These are phyloP conservation scores for Macrosoma leucophasiata DNA, from an alignment of 2,888 invertebrate genomes.

Conservation along the genomic window DNA sequence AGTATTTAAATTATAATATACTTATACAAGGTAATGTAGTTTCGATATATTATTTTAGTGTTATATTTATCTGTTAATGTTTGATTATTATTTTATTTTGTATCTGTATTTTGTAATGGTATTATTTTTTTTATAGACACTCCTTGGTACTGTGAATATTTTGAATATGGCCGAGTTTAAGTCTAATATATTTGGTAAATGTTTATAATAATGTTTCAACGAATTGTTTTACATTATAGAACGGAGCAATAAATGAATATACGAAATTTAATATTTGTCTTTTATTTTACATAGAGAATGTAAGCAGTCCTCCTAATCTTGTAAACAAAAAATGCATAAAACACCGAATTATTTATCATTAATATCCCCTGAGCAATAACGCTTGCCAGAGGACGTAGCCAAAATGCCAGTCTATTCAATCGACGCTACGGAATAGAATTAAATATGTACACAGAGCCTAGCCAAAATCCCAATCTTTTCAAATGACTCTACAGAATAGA, in stretches of 20 bases:
- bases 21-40: constrained; percentile 36
- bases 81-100: constrained; percentile 42
- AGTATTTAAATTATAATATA: constrained; percentile 66
- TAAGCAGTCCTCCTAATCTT: no score
- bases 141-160: constrained; percentile 48
- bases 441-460: no score
- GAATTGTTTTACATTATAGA: constrained; percentile 67
- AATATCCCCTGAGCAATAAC: no score
- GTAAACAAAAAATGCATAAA: no score
- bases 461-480: no score
- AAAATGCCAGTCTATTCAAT: no score
- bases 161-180: constrained; percentile 46
- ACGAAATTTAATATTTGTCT: constrained; percentile 33
- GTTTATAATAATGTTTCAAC: constrained; percentile 48
- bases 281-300: no score
- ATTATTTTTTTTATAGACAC: constrained; percentile 56
- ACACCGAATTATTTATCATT: no score
- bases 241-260: constrained; percentile 65
- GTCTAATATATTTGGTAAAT: constrained; percentile 28
- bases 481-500: no score
- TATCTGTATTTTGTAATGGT: constrained; percentile 63
- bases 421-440: no score
- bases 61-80: constrained; percentile 67
- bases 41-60: constrained; percentile 55
- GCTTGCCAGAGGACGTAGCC: no score